Conservation (phyloP, 2,113 vertebrate species). For the Datnioides undecimradiatus region DNA sequence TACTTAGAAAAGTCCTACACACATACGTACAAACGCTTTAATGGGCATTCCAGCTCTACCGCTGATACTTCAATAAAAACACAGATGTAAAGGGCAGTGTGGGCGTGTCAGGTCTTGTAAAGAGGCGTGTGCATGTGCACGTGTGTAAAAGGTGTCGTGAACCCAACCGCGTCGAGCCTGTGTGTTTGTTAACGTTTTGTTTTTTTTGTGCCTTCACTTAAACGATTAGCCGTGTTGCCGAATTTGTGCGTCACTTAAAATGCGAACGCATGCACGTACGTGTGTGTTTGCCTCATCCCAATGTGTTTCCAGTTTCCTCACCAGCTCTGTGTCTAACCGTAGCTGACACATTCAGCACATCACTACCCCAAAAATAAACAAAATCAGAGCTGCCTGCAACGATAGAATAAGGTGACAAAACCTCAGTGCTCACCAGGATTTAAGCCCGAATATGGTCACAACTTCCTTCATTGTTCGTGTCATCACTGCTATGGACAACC, state of each 20-base stretch:
- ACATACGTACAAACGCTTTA: slow-evolving; percentile 31
- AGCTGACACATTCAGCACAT: slow-evolving; percentile 67
- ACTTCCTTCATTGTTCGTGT: not conserved
- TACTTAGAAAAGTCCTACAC: slow-evolving; percentile 14
- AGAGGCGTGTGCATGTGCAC: not conserved
- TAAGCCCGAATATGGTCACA: slow-evolving; percentile 15
- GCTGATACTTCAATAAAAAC: slow-evolving; percentile 56
- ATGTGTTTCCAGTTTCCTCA: slow-evolving; percentile 15
- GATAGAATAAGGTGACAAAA: slow-evolving; percentile 31
- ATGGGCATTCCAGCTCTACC: slow-evolving; percentile 59
- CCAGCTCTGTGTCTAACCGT: slow-evolving; percentile 48
- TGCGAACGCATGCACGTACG: not conserved
- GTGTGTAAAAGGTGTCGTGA: slow-evolving; percentile 2
- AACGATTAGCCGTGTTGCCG: not conserved
- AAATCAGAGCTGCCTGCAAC: slow-evolving; percentile 44
- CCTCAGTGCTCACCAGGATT: slow-evolving; percentile 18
- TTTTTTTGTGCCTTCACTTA: not conserved
- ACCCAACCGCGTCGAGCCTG: not conserved
- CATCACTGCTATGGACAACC: not conserved
- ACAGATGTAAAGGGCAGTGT: slow-evolving; percentile 32
- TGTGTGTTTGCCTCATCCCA: not conserved
- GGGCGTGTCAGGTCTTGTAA: slow-evolving; percentile 43
- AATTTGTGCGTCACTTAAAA: not conserved
- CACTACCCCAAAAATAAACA: slow-evolving; percentile 64
- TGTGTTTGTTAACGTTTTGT: not conserved